Evolutionary conservation across 1,140 invertebrate species (phyloP).

Genomic region (Eupristina koningsbergeri): DNA sequence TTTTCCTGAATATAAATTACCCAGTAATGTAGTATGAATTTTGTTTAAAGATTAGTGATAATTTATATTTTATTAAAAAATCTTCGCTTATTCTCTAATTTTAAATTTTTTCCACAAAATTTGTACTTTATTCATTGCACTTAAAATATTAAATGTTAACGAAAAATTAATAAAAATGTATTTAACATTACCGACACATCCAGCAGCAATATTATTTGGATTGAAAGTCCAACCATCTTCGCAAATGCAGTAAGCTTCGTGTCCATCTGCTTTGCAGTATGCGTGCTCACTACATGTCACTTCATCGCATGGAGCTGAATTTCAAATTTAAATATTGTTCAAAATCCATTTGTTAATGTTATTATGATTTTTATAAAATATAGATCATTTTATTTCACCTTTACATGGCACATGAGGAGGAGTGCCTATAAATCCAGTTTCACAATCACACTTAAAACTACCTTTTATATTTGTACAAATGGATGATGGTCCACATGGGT

Average conservation of each 20-base stretch:
- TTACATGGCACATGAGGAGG: slow-evolving; percentile 87
- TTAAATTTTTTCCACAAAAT: no score
- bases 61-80: no score
- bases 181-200: slow-evolving; percentile 81
- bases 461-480: slow-evolving; percentile 89
- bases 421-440: slow-evolving; percentile 86
- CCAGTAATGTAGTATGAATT: no score
- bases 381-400: slow-evolving; percentile 67
- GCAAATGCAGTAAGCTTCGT: slow-evolving; percentile 93
- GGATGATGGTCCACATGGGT: slow-evolving; percentile 86
- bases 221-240: slow-evolving; percentile 95
- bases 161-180: no score
- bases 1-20: no score
- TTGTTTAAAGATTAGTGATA: no score
- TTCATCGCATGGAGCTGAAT: slow-evolving; percentile 88
- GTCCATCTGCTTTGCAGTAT: slow-evolving; percentile 89
- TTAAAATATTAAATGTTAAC: no score
- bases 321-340: not conserved
- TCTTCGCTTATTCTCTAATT: no score
- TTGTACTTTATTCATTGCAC: no score
- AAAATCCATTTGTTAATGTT: not conserved
- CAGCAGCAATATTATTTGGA: slow-evolving; percentile 88
- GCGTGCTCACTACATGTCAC: slow-evolving; percentile 91
- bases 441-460: slow-evolving; percentile 90
- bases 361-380: not conserved